These are phyloP conservation scores for Oppia nitens DNA, from an alignment of 1,140 invertebrate genomes.

Conservation along the genomic window DNA sequence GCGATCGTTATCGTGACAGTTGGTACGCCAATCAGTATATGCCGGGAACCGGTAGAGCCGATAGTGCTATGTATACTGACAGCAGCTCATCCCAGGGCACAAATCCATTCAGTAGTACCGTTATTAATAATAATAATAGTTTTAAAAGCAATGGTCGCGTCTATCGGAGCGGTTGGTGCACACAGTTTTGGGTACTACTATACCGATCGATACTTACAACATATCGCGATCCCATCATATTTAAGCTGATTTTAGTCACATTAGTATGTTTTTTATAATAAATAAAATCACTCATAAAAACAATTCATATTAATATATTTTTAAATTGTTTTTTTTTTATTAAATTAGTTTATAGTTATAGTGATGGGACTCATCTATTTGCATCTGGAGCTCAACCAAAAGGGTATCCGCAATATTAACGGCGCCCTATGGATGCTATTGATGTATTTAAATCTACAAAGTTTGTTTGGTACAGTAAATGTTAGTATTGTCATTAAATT, in stretches of 20 bases:
- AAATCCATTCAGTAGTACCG: too few species aligned
- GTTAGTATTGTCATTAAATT: conserved; percentile 49
- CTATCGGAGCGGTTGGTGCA: conserved; percentile 70
- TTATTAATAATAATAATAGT: too few species aligned
- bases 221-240: conserved; percentile 69
- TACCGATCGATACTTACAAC: conserved; percentile 77
- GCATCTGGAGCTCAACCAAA: conserved; percentile 57
- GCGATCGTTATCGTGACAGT: too few species aligned
- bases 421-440: conserved; percentile 83
- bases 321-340: conserved; percentile 15
- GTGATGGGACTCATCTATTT: conserved; percentile 77
- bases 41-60: too few species aligned
- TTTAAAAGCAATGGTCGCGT: background rate
- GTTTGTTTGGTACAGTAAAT: conserved; percentile 69
- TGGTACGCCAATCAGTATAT: too few species aligned
- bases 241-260: too few species aligned
- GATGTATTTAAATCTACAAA: conserved; percentile 84
- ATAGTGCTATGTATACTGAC: too few species aligned
- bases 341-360: conserved; percentile 41
- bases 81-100: too few species aligned
- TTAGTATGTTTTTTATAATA: too few species aligned
- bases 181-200: conserved; percentile 69
- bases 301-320: too few species aligned
- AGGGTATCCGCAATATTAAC: conserved; percentile 87
- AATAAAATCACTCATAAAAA: too few species aligned